These are phyloP conservation scores for Papio anubis DNA, from an alignment of 2,113 vertebrate genomes.

Conservation along the genomic window DNA sequence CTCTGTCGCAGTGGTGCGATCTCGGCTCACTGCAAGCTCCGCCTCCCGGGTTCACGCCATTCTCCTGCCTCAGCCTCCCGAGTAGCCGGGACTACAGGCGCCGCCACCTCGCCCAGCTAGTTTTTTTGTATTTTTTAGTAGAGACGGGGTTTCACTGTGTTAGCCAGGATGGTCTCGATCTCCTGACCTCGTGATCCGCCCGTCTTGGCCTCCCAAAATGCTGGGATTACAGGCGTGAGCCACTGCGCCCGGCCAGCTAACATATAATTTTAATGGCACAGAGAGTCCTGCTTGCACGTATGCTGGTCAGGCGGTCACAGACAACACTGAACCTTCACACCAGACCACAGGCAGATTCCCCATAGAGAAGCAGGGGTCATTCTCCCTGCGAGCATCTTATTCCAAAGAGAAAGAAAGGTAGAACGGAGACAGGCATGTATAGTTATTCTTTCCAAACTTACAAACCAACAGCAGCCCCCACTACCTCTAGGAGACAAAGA, in stretches of 20 bases:
- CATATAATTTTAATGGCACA: not conserved
- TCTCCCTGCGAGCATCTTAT: not conserved
- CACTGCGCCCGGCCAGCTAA: not conserved
- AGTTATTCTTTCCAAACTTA: not conserved
- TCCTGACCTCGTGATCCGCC: too few species aligned
- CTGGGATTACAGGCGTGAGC: too few species aligned
- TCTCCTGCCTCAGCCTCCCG: too few species aligned
- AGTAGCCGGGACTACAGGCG: too few species aligned
- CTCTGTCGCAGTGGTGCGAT: accelerated
- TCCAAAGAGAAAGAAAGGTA: not conserved
- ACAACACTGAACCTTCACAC: not conserved
- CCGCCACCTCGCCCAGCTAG: accelerated
- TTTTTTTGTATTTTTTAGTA: too few species aligned
- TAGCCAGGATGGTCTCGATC: too few species aligned
- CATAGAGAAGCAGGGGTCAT: too few species aligned
- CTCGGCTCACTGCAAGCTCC: too few species aligned
- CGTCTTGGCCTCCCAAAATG: too few species aligned
- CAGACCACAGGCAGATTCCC: not conserved
- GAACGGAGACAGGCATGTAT: not conserved
- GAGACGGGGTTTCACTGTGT: too few species aligned
- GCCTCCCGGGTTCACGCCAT: accelerated
- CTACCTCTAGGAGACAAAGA: not conserved
- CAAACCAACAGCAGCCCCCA: not conserved
- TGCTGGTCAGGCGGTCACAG: not conserved
- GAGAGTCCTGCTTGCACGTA: not conserved